Conservation (phyloP, 2,888 invertebrate genomes). For the Druceiella hillmani region DNA sequence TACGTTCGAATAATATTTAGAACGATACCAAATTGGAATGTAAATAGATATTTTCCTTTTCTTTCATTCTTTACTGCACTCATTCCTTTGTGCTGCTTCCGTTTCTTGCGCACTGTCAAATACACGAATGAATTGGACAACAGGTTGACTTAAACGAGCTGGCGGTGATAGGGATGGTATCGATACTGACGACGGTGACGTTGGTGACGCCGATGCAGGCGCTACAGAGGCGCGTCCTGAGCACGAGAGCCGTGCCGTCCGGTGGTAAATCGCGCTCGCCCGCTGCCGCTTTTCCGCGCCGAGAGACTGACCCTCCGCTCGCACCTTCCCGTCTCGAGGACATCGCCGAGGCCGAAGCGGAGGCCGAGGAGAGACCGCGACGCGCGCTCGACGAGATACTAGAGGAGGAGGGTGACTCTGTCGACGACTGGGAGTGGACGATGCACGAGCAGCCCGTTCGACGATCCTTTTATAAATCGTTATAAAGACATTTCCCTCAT, state of each 20-base stretch:
- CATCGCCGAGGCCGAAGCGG: slow-evolving; percentile 21
- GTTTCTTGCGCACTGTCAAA: too few species aligned
- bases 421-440: slow-evolving; percentile 6
- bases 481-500: too few species aligned
- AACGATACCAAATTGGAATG: too few species aligned
- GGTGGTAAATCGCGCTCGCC: too few species aligned
- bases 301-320: slow-evolving; percentile 8
- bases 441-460: neutral
- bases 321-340: slow-evolving; percentile 16
- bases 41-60: too few species aligned
- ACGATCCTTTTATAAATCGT: slow-evolving; percentile 6
- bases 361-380: too few species aligned
- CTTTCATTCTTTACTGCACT: too few species aligned
- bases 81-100: too few species aligned
- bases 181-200: slow-evolving; percentile 53
- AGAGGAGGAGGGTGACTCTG: slow-evolving; percentile 5
- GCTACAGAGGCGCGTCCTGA: slow-evolving; percentile 40
- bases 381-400: slow-evolving; percentile 9
- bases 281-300: too few species aligned
- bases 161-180: slow-evolving; percentile 43
- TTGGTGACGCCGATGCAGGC: slow-evolving; percentile 64
- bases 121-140: too few species aligned
- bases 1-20: too few species aligned
- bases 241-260: too few species aligned
- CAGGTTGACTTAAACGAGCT: slow-evolving; percentile 57